A percentile compares a stretch with the other conserved stretches of the same genome.
Evolutionary conservation across 2,888 invertebrate genomes (phyloP).

Genomic region (Stegana nigrithorax): DNA sequence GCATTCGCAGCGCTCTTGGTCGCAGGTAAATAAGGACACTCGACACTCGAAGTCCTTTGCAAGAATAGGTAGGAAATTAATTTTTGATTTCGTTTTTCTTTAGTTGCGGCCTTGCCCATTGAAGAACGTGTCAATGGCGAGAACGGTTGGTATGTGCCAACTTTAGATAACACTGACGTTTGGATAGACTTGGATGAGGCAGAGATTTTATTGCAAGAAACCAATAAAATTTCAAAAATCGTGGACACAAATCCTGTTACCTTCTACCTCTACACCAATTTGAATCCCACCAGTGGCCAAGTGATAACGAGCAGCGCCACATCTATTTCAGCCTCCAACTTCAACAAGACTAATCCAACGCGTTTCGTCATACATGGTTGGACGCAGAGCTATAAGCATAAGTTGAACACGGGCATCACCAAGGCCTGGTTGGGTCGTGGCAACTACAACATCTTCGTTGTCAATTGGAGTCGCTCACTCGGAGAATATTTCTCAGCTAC

Average conservation of each 20-base stretch:
- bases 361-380: slow-evolving; percentile 72
- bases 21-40: slow-evolving; percentile 1
- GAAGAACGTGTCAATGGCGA: slow-evolving; percentile 35
- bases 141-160: slow-evolving; percentile 52
- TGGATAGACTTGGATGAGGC: slow-evolving; percentile 43
- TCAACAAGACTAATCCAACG: slow-evolving; percentile 40
- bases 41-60: too few relatives aligned
- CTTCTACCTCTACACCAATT: slow-evolving; percentile 53
- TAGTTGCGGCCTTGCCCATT: slow-evolving; percentile 27
- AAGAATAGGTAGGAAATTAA: neutral
- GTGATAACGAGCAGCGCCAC: slow-evolving; percentile 32
- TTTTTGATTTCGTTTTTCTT: too few relatives aligned
- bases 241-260: slow-evolving; percentile 29
- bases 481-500: slow-evolving; percentile 72
- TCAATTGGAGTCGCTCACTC: slow-evolving; percentile 73
- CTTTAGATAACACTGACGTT: slow-evolving; percentile 28
- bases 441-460: slow-evolving; percentile 73
- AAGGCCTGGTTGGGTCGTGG: slow-evolving; percentile 71
- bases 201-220: slow-evolving; percentile 20
- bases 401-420: slow-evolving; percentile 49
- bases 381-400: slow-evolving; percentile 71
- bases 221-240: neutral
- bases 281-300: slow-evolving; percentile 40
- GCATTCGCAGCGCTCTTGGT: neutral
- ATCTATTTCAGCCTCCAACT: slow-evolving; percentile 42